Evolutionary conservation across 2,113 vertebrate genomes (phyloP), one percentile per base, ranked within the genome.

Genomic region (Mungos mungo): DNA sequence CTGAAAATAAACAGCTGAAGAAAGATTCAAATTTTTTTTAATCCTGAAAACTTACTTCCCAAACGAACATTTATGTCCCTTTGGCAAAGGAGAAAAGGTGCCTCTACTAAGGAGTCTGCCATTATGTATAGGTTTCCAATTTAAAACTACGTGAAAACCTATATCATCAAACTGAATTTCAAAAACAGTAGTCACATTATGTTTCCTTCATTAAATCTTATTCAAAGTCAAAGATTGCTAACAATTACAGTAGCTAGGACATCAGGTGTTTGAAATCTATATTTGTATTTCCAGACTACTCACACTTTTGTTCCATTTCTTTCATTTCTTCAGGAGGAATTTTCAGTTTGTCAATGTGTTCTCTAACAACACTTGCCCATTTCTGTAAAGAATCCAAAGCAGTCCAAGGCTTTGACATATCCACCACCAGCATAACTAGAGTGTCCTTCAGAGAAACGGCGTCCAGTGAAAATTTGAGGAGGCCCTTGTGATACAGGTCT

Each of bases 371-470:
- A 52, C 99, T 99, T 63, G 99, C 99, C 99, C 99, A 99, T 98
- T 99, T 99, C 97, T 99, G 99, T 98, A 99, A 99, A 72, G 99
- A 99, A 99, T 99, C 99, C 98, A 99, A 98, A 97, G 99, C 99
- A 96, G 99, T 99, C 99, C 99, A 99, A 54, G 99, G 99, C 97
- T 99, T 99, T 69, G 99, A 99, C 99, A 99, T 99, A 96, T 99
- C 99, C 96, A 99, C 99, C 23, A 99, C 99, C 97, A 99, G 97
- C 98, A 99, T 99, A 96, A 99, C 97, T 96, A 99, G 97, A 96
- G 99, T 99, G 99, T 99, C 99, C 92, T 99, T 99, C 94, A 99
- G 98, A 74, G 99, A 99, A 96, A 98, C 98, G 88, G 99, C 98
- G 45, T 99, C 99, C 97, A 99, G 98, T 0, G 99, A 99, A 93